These are phyloP conservation scores for Pachypsylla venusta DNA, from an alignment of 1,140 invertebrate species.

Conservation along the genomic window DNA sequence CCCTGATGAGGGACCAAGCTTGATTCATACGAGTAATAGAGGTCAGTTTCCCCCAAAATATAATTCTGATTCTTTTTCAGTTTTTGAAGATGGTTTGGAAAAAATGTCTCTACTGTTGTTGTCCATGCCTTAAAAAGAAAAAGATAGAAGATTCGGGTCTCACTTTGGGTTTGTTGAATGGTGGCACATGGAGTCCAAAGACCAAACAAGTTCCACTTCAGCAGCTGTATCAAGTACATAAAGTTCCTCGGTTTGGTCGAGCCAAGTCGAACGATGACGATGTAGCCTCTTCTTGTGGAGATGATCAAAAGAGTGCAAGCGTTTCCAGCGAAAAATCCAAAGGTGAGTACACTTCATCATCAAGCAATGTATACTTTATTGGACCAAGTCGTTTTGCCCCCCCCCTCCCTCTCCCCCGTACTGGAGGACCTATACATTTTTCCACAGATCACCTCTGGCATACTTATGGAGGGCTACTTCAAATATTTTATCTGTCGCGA, in stretches of 20 bases:
- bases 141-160: not conserved
- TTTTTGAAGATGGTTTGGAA: constrained; percentile 6
- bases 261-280: constrained; percentile 3
- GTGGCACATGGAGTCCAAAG: not conserved
- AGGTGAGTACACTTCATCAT: too few species aligned
- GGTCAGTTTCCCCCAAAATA: too few species aligned
- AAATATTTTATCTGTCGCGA: too few species aligned
- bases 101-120: not conserved
- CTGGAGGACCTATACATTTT: too few species aligned
- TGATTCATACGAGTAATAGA: too few species aligned
- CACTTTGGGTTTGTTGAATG: not conserved
- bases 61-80: not conserved
- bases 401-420: too few species aligned
- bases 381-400: too few species aligned
- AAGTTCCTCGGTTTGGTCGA: not conserved
- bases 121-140: not conserved
- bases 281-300: not conserved
- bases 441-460: too few species aligned
- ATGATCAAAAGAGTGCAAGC: not conserved
- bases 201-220: not conserved
- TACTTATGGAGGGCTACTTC: too few species aligned
- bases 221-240: constrained; percentile 4
- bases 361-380: too few species aligned
- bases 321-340: not conserved
- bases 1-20: too few species aligned